Evolutionary conservation across 2,888 invertebrate genomes (phyloP).

Genomic region (Limnephilus rhombicus): DNA sequence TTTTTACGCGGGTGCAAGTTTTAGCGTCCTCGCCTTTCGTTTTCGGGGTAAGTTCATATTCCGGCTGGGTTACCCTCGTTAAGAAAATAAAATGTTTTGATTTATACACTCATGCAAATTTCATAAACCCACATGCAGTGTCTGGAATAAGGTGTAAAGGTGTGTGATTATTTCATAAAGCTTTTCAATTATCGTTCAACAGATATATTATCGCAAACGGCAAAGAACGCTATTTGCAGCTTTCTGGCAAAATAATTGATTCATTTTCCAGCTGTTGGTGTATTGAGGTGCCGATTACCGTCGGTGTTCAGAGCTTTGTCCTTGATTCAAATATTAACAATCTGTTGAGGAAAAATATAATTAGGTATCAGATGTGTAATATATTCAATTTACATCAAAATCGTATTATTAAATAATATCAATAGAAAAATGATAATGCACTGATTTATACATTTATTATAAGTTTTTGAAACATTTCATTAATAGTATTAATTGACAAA

Average conservation of each 20-base stretch:
- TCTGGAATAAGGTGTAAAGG: slow-evolving; percentile 58
- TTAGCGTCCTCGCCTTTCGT: background rate
- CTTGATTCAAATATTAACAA: background rate
- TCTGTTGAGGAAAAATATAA: background rate
- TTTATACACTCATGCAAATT: slow-evolving; percentile 66
- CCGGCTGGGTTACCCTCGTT: slow-evolving; percentile 60
- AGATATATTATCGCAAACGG: slow-evolving; percentile 46
- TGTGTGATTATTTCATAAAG: slow-evolving; percentile 59
- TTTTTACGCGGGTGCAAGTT: background rate
- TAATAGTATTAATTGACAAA: no score
- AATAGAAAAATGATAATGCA: background rate
- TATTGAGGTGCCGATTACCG: background rate
- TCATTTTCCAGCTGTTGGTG: background rate
- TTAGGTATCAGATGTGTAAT: background rate
- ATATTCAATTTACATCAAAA: background rate
- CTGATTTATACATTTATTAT: background rate
- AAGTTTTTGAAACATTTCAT: no score
- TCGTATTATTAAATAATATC: background rate
- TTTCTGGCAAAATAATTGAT: background rate
- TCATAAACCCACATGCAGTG: slow-evolving; percentile 65
- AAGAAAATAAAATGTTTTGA: slow-evolving; percentile 66
- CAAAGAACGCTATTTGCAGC: background rate
- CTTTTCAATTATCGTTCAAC: slow-evolving; percentile 59
- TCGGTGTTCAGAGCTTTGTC: background rate
- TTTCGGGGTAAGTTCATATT: slow-evolving; percentile 22